A percentile compares a stretch with the other conserved stretches of the same genome.
phyloP scores from a whole-genome alignment of 2,888 invertebrate genomes.

The Pediacus dermestoides region DNA sequence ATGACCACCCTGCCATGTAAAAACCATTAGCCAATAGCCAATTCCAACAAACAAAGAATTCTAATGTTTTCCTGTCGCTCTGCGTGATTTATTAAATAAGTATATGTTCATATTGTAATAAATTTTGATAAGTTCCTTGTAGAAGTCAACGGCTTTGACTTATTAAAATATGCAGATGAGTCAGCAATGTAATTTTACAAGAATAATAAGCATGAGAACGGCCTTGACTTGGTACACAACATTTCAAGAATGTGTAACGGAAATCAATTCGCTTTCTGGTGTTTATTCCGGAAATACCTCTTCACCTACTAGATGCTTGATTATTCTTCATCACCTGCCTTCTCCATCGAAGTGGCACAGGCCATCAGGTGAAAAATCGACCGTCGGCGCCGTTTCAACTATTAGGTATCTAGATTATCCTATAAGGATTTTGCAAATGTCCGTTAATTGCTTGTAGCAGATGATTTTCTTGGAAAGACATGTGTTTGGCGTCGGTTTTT shows the following conservation, averaged over 20 bases:
- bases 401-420: conserved; percentile 4
- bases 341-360: too few species aligned
- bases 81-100: too few species aligned
- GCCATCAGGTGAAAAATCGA: conserved; percentile 10
- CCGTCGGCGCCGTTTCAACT: too few species aligned
- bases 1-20: too few species aligned
- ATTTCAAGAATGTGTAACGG: conserved; percentile 28
- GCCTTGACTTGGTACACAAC: conserved; percentile 23
- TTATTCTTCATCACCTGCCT: conserved; percentile 4
- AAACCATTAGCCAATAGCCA: too few species aligned
- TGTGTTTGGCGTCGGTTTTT: conserved; percentile 11
- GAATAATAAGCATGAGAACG: conserved; percentile 28
- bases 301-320: conserved; percentile 11
- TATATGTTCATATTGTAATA: too few species aligned
- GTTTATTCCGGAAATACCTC: conserved; percentile 29
- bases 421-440: conserved; percentile 8
- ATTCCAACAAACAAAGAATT: too few species aligned
- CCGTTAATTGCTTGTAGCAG: not conserved
- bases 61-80: too few species aligned
- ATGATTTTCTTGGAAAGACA: conserved; percentile 13
- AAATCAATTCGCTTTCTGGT: conserved; percentile 21
- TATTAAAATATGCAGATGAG: too few species aligned
- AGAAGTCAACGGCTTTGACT: too few species aligned
- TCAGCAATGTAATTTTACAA: too few species aligned
- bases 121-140: too few species aligned